Conservation (phyloP, 2,888 invertebrate species). For the Philonicus albiceps region DNA sequence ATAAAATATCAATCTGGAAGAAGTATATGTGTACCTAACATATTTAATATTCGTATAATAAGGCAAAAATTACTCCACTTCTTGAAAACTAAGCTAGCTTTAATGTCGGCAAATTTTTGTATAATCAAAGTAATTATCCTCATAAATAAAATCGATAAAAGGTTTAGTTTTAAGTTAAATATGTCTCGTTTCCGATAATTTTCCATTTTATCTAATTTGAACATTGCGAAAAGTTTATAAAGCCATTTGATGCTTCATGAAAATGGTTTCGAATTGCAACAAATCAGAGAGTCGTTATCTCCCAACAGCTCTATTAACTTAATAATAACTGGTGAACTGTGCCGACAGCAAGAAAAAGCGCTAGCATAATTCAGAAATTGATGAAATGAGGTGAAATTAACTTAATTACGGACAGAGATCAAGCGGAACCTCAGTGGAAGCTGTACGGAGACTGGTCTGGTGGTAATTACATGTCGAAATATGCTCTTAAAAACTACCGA, state of each 20-base stretch:
- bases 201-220: background rate
- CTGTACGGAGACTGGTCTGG: background rate
- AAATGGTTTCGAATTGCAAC: background rate
- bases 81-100: too few relatives aligned
- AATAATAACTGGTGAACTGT: background rate
- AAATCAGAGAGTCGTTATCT: background rate
- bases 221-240: background rate
- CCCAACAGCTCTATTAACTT: background rate
- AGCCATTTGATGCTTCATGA: background rate
- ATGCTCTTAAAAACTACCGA: background rate
- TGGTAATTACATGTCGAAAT: constrained; percentile 3
- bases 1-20: too few relatives aligned
- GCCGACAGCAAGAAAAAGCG: background rate
- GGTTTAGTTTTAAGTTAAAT: background rate
- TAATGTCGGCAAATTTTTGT: too few relatives aligned
- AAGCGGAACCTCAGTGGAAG: background rate
- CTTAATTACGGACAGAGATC: background rate
- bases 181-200: background rate
- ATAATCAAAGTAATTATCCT: too few relatives aligned
- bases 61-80: too few relatives aligned
- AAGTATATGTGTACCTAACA: too few relatives aligned
- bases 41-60: too few relatives aligned
- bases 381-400: background rate
- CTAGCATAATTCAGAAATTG: background rate
- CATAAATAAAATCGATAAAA: too few relatives aligned